Conservation (phyloP, 2,797 vertebrate species). For the Heteromormyrus szaboi region DNA sequence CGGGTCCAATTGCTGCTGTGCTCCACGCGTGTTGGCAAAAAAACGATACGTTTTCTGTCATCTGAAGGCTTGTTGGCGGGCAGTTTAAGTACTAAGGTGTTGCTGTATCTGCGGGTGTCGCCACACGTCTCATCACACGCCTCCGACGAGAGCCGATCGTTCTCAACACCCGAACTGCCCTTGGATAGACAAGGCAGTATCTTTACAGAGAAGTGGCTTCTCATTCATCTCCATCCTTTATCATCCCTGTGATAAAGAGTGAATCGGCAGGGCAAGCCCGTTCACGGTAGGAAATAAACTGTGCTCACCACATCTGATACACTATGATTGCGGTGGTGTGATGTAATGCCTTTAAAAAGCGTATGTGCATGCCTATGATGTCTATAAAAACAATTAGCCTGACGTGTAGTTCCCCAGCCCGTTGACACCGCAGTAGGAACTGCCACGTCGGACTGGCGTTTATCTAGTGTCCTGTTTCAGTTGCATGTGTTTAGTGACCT, state of each 20-base stretch:
- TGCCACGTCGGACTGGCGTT: not conserved
- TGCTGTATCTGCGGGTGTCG: not conserved
- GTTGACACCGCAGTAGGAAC: not conserved
- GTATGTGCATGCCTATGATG: not conserved
- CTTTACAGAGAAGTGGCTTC: not conserved
- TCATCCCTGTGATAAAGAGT: not conserved
- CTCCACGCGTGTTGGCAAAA: not conserved
- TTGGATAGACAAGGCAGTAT: not conserved
- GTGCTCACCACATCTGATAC: not conserved
- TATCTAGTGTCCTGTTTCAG: constrained; percentile 15
- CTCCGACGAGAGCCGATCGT: not conserved
- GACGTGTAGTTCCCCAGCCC: not conserved
- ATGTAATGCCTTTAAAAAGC: not conserved
- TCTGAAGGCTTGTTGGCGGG: not conserved
- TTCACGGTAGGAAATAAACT: not conserved
- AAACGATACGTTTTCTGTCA: not conserved
- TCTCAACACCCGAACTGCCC: not conserved
- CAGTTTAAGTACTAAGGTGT: not conserved
- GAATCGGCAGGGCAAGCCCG: not conserved
- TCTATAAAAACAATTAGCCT: not conserved
- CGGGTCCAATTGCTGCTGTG: not conserved
- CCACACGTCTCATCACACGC: too few relatives aligned
- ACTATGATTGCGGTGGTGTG: not conserved
- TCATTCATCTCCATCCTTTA: not conserved
- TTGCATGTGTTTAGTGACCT: not conserved